Evolutionary conservation across 2,888 invertebrate genomes (phyloP), one percentile per base, ranked within the genome.

Genomic region (Pterostichus niger): DNA sequence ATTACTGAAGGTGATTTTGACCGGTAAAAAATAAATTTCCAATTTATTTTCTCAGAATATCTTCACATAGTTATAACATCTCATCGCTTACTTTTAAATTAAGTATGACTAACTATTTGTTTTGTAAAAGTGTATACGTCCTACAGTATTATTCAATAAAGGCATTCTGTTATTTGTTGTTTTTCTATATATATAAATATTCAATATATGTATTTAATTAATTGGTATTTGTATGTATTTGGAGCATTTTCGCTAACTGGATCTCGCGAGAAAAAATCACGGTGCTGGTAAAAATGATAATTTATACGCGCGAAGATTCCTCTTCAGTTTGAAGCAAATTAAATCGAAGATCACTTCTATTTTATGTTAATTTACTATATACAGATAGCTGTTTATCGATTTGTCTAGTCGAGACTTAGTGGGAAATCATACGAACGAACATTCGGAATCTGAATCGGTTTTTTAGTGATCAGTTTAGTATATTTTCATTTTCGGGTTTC

Each of bases 81-180:
- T 83, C 82, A 68, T 83, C 83, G 77, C 83, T 83, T 83, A 83
- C 44, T 87, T 85, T 87, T 86, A 89, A 89, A 89, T 88, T 88
- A 89, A 89, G 88, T 88, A 82, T 88, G 88, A 87, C 86, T 86
- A 86, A 86, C 88, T 88, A 88, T 86, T 85, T 88, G 86, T 86
- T 88, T 88, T 89, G 90, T 90, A 90, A 90, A 90, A 89, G 90
- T 89, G 89, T 89, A 89, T 90, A 89, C 89, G 88, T 89, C 86
- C 90, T 89, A 90, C 89, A 89, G 88, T 89, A 89, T 89, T 89
- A 88, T 89, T 89, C 88, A 88, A 89, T 89, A 90, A 88, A 90
- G 90, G 90, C 90, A 90, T 89, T 90, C 89, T 89, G 89, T 90
- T 90, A 89, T 90, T 90, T 89, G 89, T 90, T 89, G 88, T 89